phyloP scores from a whole-genome alignment of 1,140 invertebrate genomes.

The Littorina saxatilis region DNA sequence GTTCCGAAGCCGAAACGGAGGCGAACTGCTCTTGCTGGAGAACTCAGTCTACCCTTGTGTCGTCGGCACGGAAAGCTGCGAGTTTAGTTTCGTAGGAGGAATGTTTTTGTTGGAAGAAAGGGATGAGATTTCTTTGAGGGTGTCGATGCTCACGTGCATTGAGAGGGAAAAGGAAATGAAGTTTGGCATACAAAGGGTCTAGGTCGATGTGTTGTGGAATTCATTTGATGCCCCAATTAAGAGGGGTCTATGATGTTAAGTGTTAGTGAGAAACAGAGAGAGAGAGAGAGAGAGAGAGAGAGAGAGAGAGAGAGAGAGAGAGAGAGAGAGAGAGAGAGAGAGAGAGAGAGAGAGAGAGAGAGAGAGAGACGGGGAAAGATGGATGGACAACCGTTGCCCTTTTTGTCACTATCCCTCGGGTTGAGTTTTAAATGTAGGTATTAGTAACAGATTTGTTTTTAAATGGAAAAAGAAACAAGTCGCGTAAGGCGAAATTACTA shows the following conservation, averaged over 20 bases:
- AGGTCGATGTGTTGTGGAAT: too few species aligned
- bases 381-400: too few species aligned
- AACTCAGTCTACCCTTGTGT: constrained; percentile 24
- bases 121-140: background rate
- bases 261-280: background rate
- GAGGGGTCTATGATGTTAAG: too few species aligned
- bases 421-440: too few species aligned
- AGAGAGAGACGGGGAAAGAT: too few species aligned
- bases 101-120: constrained; percentile 9
- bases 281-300: background rate
- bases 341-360: background rate
- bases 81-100: constrained; percentile 11
- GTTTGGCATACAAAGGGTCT: constrained; percentile 1
- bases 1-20: constrained; percentile 22
- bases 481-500: too few species aligned
- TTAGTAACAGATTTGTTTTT: too few species aligned
- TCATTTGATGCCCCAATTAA: too few species aligned
- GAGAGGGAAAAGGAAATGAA: background rate
- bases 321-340: background rate
- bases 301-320: background rate
- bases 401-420: too few species aligned
- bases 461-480: too few species aligned
- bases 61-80: background rate
- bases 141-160: background rate
- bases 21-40: background rate